Percentiles rank a stretch among this genome's conserved stretches.
phyloP scores from a whole-genome alignment of 2,888 invertebrate species.

The Chydorus sphaericus region DNA sequence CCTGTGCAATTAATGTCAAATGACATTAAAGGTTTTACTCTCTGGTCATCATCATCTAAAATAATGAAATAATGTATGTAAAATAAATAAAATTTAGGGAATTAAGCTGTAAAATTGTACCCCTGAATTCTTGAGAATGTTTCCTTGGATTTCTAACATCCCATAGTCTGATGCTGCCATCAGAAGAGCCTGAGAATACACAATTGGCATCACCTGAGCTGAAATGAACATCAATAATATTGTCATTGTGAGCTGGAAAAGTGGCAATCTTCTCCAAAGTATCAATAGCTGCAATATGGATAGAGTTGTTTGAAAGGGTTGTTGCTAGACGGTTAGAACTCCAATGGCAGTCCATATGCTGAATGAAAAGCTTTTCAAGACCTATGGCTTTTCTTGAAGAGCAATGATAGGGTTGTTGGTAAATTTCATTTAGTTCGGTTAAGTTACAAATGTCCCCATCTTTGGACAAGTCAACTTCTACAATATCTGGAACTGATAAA shows the following conservation, averaged over 20 bases:
- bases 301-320: slow-evolving; percentile 17
- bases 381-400: slow-evolving; percentile 38
- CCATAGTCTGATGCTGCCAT: slow-evolving; percentile 44
- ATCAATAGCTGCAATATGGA: slow-evolving; percentile 16
- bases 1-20: slow-evolving; percentile 61
- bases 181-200: slow-evolving; percentile 41
- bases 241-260: slow-evolving; percentile 16
- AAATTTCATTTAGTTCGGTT: neutral
- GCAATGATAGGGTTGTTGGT: slow-evolving; percentile 20
- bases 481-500: neutral
- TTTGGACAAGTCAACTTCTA: slow-evolving; percentile 5
- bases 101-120: slow-evolving; percentile 22
- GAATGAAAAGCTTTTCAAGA: slow-evolving; percentile 41
- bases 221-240: slow-evolving; percentile 34
- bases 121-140: slow-evolving; percentile 31
- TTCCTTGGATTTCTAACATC: slow-evolving; percentile 42
- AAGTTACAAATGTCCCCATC: slow-evolving; percentile 3
- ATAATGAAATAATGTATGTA: slow-evolving; percentile 7
- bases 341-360: slow-evolving; percentile 43
- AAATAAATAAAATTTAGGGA: neutral
- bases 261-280: slow-evolving; percentile 14
- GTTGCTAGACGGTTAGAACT: slow-evolving; percentile 23
- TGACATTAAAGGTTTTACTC: slow-evolving; percentile 43
- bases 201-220: slow-evolving; percentile 40
- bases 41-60: slow-evolving; percentile 27